These are phyloP conservation scores for Leucophenga maculata DNA, from an alignment of 2,888 invertebrate genomes.

Conservation along the genomic window DNA sequence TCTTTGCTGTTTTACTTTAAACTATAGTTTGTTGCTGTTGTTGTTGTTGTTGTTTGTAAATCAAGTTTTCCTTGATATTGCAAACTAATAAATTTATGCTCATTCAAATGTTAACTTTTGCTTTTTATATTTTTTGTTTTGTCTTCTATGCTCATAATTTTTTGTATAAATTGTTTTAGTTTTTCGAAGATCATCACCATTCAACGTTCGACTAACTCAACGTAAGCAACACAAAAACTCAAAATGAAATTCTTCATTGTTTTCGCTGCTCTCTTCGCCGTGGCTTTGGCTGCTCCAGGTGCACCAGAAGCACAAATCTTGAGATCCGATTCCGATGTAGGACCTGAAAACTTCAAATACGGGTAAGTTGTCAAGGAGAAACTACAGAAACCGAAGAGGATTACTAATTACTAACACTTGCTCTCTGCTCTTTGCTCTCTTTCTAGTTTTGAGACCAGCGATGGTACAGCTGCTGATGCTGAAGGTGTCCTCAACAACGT, in stretches of 20 bases:
- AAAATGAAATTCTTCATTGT: slow-evolving; percentile 68
- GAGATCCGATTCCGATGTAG: slow-evolving; percentile 75
- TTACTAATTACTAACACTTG: slow-evolving; percentile 67
- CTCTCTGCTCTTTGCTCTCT: background rate
- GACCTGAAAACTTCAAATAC: slow-evolving; percentile 75
- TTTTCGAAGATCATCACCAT: slow-evolving; percentile 45
- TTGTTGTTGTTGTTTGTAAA: too few relatives aligned
- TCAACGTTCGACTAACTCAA: slow-evolving; percentile 48
- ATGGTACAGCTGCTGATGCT: slow-evolving; percentile 47
- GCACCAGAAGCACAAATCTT: too few relatives aligned
- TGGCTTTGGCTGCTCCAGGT: slow-evolving; percentile 57
- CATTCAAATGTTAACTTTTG: too few relatives aligned
- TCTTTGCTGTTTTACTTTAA: too few relatives aligned
- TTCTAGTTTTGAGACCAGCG: slow-evolving; percentile 52
- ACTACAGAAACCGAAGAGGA: background rate
- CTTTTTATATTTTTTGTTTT: slow-evolving; percentile 51
- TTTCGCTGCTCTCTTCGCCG: slow-evolving; percentile 63
- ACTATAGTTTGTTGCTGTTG: too few relatives aligned
- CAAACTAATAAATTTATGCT: background rate
- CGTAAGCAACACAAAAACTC: slow-evolving; percentile 41
- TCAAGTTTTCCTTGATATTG: too few relatives aligned
- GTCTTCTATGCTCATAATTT: slow-evolving; percentile 26
- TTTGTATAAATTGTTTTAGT: slow-evolving; percentile 58
- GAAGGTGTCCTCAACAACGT: slow-evolving; percentile 38
- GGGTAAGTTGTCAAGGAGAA: slow-evolving; percentile 72